Base-by-base conservation (phyloP, 2,888 invertebrate species). In the Cantharis rustica region DNA sequence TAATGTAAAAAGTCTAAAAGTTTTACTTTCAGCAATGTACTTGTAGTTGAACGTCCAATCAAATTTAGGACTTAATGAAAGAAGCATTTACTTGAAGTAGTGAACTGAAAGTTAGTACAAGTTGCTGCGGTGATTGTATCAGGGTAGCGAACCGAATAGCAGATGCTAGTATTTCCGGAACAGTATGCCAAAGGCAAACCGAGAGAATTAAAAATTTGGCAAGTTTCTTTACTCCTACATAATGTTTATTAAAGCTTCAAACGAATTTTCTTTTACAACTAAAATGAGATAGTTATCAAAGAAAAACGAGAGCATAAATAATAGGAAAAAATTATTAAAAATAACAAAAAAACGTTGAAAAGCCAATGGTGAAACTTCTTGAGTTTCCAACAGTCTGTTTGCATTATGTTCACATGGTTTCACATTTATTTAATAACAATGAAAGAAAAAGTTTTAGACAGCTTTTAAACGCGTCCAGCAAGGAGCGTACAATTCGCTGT, bases 341-440 rank as follows among this genome's bases (percentile, higher is more conserved):
- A 62, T 73, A 16, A 27, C 61, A 70, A 68, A 74, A 76, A 47
- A 47, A 61, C 71, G 63, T 61, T 27, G 71, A 61, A 61, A 68
- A 61, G 64, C 26, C 76, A 73, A 74, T 79, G 75, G 71, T 75
- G 70, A 79, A 74, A 23, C 75, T 79, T 81, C 80, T 79, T 80
- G 81, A 82, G 81, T 81, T 82, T 80, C 76, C 76, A 81, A 79
- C 83, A 84, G 84, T 84, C 84, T 84, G 83, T 81, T 81, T 81
- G 83, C 81, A 85, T 86, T 86, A 86, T 80, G 73, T 83, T 77
- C 85, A 83, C 84, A 82, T 84, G 85, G 86, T 82, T 85, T 85
- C 85, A 86, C 86, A 85, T 84, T 85, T 85, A 86, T 86, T 86
- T 86, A 86, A 86, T 86, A 86, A 86, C 84, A 86, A 84, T 84